Percentiles rank a stretch among this genome's conserved stretches.
Evolutionary conservation across 2,888 invertebrate species (phyloP).

Genomic region (Neocrepidodera transversa): DNA sequence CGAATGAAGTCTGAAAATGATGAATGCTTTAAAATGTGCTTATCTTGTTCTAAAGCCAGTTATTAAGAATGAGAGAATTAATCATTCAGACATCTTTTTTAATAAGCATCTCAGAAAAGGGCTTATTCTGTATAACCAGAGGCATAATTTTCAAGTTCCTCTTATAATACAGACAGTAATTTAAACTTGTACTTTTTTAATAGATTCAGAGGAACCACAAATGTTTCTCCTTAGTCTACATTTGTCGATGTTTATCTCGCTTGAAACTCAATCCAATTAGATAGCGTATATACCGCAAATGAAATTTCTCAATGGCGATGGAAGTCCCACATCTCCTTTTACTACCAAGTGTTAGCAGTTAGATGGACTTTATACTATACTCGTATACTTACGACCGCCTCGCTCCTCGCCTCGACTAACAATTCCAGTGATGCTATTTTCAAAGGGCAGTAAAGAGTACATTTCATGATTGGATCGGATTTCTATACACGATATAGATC

Average conservation of each 20-base stretch:
- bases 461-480: conserved; percentile 36
- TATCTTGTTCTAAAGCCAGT: conserved; percentile 14
- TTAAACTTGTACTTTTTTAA: no score
- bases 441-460: conserved; percentile 30
- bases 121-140: not conserved
- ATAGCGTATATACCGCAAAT: conserved; percentile 37
- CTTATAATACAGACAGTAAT: no score
- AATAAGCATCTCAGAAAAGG: not conserved
- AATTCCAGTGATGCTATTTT: conserved; percentile 32
- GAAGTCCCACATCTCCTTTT: conserved; percentile 27
- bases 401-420: conserved; percentile 22
- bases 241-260: conserved; percentile 21
- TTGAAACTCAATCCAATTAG: conserved; percentile 41
- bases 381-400: conserved; percentile 26
- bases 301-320: conserved; percentile 34
- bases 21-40: conserved; percentile 22
- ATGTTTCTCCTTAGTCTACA: not conserved
- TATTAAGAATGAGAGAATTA: conserved; percentile 9
- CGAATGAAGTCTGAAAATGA: conserved; percentile 7
- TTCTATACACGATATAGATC: conserved; percentile 7
- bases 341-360: conserved; percentile 34
- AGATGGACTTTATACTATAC: conserved; percentile 32
- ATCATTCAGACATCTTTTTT: conserved; percentile 6
- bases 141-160: not conserved
- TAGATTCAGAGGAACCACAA: not conserved